Evolutionary conservation across 2,113 vertebrate species (phyloP).

Genomic region (Tragelaphus buxtoni): DNA sequence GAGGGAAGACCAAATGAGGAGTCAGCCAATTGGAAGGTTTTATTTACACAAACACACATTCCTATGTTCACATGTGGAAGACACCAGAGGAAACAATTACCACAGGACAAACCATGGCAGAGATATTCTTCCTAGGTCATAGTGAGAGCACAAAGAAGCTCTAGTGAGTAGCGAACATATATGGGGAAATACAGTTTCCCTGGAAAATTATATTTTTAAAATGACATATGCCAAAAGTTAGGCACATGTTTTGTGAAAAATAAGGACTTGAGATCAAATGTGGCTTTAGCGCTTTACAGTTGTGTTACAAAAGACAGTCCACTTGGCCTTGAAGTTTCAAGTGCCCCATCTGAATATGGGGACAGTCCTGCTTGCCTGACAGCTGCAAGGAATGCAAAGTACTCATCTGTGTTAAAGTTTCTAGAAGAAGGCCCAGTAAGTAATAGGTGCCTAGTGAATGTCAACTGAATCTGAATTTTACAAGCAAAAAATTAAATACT

Average conservation of each 20-base stretch:
- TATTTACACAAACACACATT: background rate
- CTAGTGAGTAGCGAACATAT: background rate
- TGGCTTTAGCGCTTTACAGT: background rate
- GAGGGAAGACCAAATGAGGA: background rate
- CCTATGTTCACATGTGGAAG: background rate
- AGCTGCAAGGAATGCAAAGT: background rate
- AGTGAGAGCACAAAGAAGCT: background rate
- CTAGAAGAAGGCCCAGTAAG: background rate
- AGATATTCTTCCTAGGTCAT: background rate
- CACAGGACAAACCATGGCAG: background rate
- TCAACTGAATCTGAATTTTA: constrained; percentile 37
- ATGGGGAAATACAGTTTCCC: background rate
- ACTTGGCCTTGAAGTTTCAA: background rate
- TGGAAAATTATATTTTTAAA: background rate
- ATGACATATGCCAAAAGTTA: background rate
- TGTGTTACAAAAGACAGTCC: background rate
- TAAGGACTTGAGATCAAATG: background rate
- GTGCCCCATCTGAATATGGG: background rate
- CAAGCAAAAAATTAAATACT: background rate
- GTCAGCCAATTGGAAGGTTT: background rate
- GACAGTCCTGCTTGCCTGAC: background rate
- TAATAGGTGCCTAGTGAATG: background rate
- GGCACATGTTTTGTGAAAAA: background rate
- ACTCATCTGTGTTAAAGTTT: background rate
- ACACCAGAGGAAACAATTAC: background rate